Percentiles rank a stretch among this genome's conserved stretches.
Evolutionary conservation across 2,888 invertebrate species (phyloP).

Genomic region (Diogma glabrata): DNA sequence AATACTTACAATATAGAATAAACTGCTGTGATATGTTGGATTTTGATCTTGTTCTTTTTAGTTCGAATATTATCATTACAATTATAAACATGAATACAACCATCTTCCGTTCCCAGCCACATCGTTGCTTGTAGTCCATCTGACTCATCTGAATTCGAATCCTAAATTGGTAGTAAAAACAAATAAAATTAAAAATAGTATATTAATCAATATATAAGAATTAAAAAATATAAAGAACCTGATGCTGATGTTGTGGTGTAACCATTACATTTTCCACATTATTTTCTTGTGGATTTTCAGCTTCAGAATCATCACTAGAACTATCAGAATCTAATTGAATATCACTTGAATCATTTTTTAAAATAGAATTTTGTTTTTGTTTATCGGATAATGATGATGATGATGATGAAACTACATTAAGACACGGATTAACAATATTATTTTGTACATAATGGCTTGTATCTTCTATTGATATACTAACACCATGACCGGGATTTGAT

Average conservation of each 20-base stretch:
- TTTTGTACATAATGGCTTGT: slow-evolving; percentile 25
- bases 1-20: slow-evolving; percentile 75
- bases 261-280: slow-evolving; percentile 11
- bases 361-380: slow-evolving; percentile 9
- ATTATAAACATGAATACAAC: slow-evolving; percentile 89
- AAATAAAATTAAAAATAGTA: too few species aligned
- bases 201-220: not conserved
- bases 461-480: slow-evolving; percentile 48
- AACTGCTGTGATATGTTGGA: slow-evolving; percentile 78
- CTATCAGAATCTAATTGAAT: slow-evolving; percentile 55
- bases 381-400: slow-evolving; percentile 18
- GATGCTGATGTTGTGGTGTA: slow-evolving; percentile 27
- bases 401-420: slow-evolving; percentile 8
- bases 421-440: slow-evolving; percentile 9
- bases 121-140: slow-evolving; percentile 72
- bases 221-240: slow-evolving; percentile 22
- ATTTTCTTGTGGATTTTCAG: slow-evolving; percentile 36
- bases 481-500: slow-evolving; percentile 39
- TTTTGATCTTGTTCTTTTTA: slow-evolving; percentile 78
- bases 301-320: slow-evolving; percentile 56
- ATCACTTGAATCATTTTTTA: slow-evolving; percentile 30
- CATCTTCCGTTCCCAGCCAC: slow-evolving; percentile 97
- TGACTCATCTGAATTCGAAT: slow-evolving; percentile 44
- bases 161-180: slow-evolving; percentile 42
- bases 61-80: slow-evolving; percentile 88